Conservation (phyloP, 1,140 invertebrate species). For the Drosophila triauraria region DNA sequence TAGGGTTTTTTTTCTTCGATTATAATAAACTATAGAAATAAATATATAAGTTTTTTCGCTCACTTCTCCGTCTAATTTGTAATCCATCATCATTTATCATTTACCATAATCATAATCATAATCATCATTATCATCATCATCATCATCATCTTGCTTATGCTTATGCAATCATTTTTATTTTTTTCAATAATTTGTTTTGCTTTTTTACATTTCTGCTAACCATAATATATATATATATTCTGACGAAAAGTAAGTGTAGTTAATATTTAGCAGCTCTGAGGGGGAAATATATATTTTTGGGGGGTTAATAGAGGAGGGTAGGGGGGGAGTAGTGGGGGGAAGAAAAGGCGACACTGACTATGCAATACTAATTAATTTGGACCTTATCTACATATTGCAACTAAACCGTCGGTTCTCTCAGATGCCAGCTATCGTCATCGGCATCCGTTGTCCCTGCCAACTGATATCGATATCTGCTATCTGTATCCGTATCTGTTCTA, state of each 20-base stretch:
- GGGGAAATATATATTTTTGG: neutral
- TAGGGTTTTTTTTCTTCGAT: slow-evolving; percentile 42
- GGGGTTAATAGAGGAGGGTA: neutral
- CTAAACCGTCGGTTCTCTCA: slow-evolving; percentile 63
- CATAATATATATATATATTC: slow-evolving; percentile 15
- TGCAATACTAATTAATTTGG: slow-evolving; percentile 41
- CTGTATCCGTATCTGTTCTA: slow-evolving; percentile 12
- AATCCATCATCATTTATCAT: neutral
- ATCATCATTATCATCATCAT: neutral
- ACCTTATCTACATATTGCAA: slow-evolving; percentile 78
- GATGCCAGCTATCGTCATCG: slow-evolving; percentile 21
- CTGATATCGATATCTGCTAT: slow-evolving; percentile 13
- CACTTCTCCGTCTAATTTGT: slow-evolving; percentile 20
- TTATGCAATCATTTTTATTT: slow-evolving; percentile 26
- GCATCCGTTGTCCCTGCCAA: slow-evolving; percentile 9
- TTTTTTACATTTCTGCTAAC: slow-evolving; percentile 29
- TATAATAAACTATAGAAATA: slow-evolving; percentile 77
- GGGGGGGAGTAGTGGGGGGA: neutral
- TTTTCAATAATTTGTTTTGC: slow-evolving; percentile 7
- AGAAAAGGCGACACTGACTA: slow-evolving; percentile 47
- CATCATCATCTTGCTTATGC: slow-evolving; percentile 15
- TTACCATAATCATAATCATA: neutral
- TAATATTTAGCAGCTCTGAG: slow-evolving; percentile 30
- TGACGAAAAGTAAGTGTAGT: slow-evolving; percentile 23
- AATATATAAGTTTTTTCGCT: slow-evolving; percentile 62